Base-by-base conservation (phyloP, 2,797 vertebrate species). In the Lepus oiostolus region DNA sequence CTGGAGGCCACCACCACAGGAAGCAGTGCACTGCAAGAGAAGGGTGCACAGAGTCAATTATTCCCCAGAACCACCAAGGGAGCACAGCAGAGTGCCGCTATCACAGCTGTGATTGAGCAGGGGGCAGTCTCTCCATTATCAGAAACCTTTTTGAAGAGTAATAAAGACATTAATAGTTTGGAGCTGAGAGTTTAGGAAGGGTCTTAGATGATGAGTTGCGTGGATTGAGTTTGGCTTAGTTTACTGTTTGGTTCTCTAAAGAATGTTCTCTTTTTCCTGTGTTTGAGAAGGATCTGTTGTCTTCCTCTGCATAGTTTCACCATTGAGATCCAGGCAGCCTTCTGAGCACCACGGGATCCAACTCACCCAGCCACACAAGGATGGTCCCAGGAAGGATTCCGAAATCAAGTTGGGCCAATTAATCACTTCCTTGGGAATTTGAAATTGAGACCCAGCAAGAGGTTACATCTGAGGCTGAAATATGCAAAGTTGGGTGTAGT, bases 1-100 rank as follows among this genome's bases (percentile, higher is more conserved):
- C 95, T 98, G 98, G 88, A 97, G 42, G 9, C 98, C 98, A 8
- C 97, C 97, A 70, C 98, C 98, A 86, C 98, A 99, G 32, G 98
- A 97, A 93, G 94, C 90, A 0, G 97, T 96, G 86, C 98, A 99
- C 98, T 99, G 97, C 83, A 98, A 98, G 68, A 96, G 14, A 97
- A 47, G 58, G 62, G 65, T 2, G 54, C 2, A 72, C 2, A 8
- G 1, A 79, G 47, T 93, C 19, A 68, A 50, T 26, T 72, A 16
- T 9, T 22, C 28, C n/a, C 24, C 14, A 76, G 38, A 1, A 11
- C 17, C 16, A 19, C 12, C 4, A 10, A 4, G 1, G 11, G 7
- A 28, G 14, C 16, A 17, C 1, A 13, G 17, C 6, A 71, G 19
- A 82, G 2, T 1, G 5, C 3, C 13, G 30, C 3, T 38, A 63